Percentiles rank a stretch among this genome's conserved stretches.
Evolutionary conservation across 2,888 invertebrate species (phyloP).

Genomic region (Cabera pusaria): DNA sequence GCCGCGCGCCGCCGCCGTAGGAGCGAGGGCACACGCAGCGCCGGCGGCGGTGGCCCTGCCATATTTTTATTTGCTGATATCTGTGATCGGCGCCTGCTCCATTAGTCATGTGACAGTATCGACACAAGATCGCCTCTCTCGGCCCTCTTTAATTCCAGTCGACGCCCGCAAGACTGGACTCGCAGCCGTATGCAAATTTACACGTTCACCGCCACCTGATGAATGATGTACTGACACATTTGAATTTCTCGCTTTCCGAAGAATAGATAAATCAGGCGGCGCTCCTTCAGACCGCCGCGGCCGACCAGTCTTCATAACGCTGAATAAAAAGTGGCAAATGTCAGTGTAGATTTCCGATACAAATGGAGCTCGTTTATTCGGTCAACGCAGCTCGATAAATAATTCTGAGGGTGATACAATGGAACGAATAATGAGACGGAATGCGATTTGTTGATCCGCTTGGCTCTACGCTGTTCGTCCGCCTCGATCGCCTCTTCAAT

Average conservation of each 20-base stretch:
- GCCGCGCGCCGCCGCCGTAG: constrained; percentile 29
- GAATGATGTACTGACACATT: constrained; percentile 68
- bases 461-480: constrained; percentile 21
- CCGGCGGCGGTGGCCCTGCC: constrained; percentile 51
- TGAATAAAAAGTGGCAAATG: constrained; percentile 38
- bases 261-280: constrained; percentile 33
- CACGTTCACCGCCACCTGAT: constrained; percentile 64
- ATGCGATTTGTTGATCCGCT: constrained; percentile 23
- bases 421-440: constrained; percentile 26
- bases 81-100: constrained; percentile 80
- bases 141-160: constrained; percentile 69
- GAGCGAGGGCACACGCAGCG: constrained; percentile 30
- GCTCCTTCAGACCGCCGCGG: constrained; percentile 26
- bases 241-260: constrained; percentile 28
- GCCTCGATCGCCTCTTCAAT: constrained; percentile 34
- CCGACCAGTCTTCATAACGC: constrained; percentile 29
- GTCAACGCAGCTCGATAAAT: constrained; percentile 29
- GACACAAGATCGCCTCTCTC: constrained; percentile 73
- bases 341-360: constrained; percentile 37
- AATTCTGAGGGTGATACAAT: constrained; percentile 30
- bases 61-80: constrained; percentile 79
- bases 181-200: constrained; percentile 68
- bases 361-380: constrained; percentile 36
- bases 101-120: constrained; percentile 83
- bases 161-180: constrained; percentile 61